Conservation (phyloP, 2,797 vertebrate genomes). For the Heteromormyrus szaboi region DNA sequence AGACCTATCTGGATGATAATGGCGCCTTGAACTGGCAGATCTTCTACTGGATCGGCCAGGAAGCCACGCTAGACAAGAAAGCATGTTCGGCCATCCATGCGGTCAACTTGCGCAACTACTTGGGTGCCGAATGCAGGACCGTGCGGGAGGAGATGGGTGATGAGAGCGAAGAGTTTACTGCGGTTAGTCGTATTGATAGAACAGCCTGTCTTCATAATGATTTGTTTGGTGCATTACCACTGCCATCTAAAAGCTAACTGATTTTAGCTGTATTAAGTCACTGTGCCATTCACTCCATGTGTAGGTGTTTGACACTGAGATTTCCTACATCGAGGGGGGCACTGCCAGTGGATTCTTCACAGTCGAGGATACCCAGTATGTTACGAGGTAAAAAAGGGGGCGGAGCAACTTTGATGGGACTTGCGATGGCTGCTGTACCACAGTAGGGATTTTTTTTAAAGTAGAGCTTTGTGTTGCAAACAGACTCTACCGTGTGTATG, state of each 20-base stretch:
- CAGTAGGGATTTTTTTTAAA: not conserved
- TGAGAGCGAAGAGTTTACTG: conserved; percentile 90
- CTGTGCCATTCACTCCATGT: not conserved
- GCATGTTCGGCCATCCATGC: conserved; percentile 90
- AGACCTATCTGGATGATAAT: conserved; percentile 88
- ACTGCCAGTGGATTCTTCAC: conserved; percentile 92
- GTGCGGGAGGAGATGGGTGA: conserved; percentile 96
- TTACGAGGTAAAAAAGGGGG: conserved; percentile 64
- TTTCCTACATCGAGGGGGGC: conserved; percentile 95
- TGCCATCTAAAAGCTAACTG: not conserved
- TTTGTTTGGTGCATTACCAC: not conserved
- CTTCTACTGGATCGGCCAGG: conserved; percentile 96
- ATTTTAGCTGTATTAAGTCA: not conserved
- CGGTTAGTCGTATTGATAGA: conserved; percentile 55
- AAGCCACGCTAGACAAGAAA: conserved; percentile 91
- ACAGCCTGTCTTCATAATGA: not conserved
- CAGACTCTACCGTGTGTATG: conserved; percentile 88
- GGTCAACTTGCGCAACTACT: conserved; percentile 89
- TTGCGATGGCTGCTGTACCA: not conserved
- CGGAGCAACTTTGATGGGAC: not conserved
- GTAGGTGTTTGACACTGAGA: conserved; percentile 87
- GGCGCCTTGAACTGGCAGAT: conserved; percentile 86
- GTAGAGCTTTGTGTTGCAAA: not conserved
- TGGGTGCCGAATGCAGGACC: conserved; percentile 86
- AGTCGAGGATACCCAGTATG: conserved; percentile 79